Conservation (phyloP, 2,888 invertebrate species). For the Ormyrus labotus region DNA sequence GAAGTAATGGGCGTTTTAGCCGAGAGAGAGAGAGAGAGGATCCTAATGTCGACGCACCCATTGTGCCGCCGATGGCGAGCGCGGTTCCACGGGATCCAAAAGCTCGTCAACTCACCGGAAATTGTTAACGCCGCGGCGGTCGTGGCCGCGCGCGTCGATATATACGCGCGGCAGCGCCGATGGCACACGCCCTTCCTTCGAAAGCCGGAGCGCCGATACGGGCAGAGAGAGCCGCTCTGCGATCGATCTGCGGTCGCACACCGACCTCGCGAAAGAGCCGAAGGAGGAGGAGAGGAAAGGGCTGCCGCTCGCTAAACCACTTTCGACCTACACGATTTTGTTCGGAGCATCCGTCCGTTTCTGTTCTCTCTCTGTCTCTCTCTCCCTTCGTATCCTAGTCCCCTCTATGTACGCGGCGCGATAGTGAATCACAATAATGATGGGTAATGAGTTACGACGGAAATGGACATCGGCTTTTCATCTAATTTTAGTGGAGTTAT, state of each 20-base stretch:
- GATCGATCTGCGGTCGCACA: slow-evolving; percentile 53
- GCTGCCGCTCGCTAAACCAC: slow-evolving; percentile 26
- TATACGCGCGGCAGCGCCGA: not conserved
- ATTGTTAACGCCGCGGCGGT: slow-evolving; percentile 70
- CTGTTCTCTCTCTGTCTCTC: not conserved
- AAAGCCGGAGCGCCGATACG: slow-evolving; percentile 2
- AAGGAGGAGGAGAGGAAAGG: not conserved
- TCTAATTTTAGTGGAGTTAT: slow-evolving; percentile 20
- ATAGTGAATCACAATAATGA: slow-evolving; percentile 46
- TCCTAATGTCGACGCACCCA: slow-evolving; percentile 71
- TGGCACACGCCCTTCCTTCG: slow-evolving; percentile 42
- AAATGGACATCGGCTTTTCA: slow-evolving; percentile 44
- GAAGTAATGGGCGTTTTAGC: not conserved
- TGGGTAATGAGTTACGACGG: slow-evolving; percentile 37
- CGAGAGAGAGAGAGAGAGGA: slow-evolving; percentile 48
- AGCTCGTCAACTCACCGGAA: slow-evolving; percentile 74
- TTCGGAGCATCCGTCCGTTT: not conserved
- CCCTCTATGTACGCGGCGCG: not conserved
- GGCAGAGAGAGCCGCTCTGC: not conserved
- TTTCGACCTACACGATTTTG: slow-evolving; percentile 45
- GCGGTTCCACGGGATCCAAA: slow-evolving; percentile 66
- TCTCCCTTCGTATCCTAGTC: not conserved
- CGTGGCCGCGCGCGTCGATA: slow-evolving; percentile 61
- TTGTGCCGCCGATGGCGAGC: slow-evolving; percentile 62
- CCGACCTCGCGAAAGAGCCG: slow-evolving; percentile 19